A percentile compares a stretch with the other conserved stretches of the same genome.
Conservation (phyloP, 1,140 invertebrate species). For the Heliconius congener region DNA sequence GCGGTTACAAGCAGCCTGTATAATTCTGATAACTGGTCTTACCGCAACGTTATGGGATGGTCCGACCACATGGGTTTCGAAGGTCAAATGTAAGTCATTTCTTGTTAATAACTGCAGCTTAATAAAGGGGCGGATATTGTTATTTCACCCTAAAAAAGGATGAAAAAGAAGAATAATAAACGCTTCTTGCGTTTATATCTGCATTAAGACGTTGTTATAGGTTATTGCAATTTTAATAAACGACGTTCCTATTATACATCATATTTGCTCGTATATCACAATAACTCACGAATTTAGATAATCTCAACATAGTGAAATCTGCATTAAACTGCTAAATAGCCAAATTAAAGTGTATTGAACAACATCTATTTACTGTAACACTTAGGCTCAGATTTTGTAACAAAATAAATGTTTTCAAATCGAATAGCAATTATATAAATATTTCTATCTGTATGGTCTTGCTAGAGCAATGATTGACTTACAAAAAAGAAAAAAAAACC, state of each 20-base stretch:
- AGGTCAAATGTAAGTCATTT: not conserved
- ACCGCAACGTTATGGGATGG: not conserved
- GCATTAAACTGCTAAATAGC: not conserved
- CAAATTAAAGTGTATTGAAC: too few species aligned
- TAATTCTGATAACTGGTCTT: conserved; percentile 6
- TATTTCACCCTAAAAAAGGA: not conserved
- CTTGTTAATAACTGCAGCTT: not conserved
- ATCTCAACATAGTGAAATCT: not conserved
- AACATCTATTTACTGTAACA: too few species aligned
- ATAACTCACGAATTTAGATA: not conserved
- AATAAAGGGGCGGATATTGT: not conserved
- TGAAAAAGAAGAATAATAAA: not conserved
- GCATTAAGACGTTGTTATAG: too few species aligned
- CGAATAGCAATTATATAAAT: too few species aligned
- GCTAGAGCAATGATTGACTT: too few species aligned
- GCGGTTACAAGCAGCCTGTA: not conserved
- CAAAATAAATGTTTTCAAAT: too few species aligned
- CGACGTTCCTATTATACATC: not conserved
- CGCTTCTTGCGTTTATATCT: not conserved
- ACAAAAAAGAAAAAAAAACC: too few species aligned
- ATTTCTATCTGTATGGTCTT: too few species aligned
- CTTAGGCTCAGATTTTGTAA: too few species aligned
- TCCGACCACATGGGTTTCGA: not conserved
- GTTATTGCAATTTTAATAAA: not conserved
- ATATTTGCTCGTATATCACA: not conserved